Percentiles rank a stretch among this genome's conserved stretches.
Conservation (phyloP, 2,113 vertebrate species). For the Hemichromis elongatus region DNA sequence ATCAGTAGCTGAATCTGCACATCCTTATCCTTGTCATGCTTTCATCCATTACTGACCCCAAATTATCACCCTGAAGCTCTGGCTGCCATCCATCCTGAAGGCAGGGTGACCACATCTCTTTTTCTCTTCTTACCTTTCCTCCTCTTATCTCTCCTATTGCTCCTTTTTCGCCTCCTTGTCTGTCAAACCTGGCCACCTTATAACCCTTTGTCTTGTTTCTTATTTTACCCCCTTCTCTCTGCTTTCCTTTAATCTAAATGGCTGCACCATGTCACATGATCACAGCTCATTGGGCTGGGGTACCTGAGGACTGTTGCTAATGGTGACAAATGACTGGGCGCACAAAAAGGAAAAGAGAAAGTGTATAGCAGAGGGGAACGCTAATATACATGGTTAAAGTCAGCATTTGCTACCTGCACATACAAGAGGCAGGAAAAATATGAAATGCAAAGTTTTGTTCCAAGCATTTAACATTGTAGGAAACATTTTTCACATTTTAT, state of each 20-base stretch:
- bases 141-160: neutral
- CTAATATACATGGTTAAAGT: constrained; percentile 13
- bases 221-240: neutral
- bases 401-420: constrained; percentile 3
- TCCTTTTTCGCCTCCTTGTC: neutral
- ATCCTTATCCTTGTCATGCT: constrained; percentile 16
- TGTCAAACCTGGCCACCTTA: neutral
- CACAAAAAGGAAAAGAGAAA: neutral
- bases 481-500: neutral
- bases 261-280: constrained; percentile 45
- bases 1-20: constrained; percentile 33
- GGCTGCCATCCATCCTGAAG: constrained; percentile 3
- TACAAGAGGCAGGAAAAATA: neutral
- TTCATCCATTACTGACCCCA: constrained; percentile 7
- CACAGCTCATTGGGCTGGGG: constrained; percentile 16
- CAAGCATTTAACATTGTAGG: neutral
- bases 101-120: neutral
- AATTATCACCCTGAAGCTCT: constrained; percentile 14
- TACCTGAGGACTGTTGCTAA: constrained; percentile 69
- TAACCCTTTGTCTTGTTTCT: neutral
- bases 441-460: neutral
- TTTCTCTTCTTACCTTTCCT: neutral
- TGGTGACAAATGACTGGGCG: constrained; percentile 66
- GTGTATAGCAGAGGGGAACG: neutral
- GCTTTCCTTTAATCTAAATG: neutral